These are phyloP conservation scores for Aricia artaxerxes DNA, from an alignment of 2,888 invertebrate species.

Conservation along the genomic window DNA sequence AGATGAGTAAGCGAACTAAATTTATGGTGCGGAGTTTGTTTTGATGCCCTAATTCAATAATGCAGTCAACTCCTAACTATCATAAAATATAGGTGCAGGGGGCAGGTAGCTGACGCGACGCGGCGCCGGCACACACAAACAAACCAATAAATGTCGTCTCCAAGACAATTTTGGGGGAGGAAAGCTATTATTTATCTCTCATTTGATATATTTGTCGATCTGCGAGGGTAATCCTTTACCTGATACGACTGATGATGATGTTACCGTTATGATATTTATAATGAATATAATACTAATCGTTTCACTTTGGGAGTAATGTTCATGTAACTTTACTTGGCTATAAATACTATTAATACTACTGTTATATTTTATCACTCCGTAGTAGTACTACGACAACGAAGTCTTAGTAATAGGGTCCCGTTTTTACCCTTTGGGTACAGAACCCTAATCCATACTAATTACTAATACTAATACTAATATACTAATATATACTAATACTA, in stretches of 20 bases:
- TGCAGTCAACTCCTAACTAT: constrained; percentile 39
- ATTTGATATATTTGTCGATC: constrained; percentile 44
- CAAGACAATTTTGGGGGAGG: constrained; percentile 58
- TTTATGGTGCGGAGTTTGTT: constrained; percentile 24
- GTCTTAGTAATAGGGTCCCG: too few species aligned
- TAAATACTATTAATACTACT: too few species aligned
- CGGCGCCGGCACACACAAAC: constrained; percentile 60
- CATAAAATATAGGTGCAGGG: constrained; percentile 40
- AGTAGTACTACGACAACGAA: too few species aligned
- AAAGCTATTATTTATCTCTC: constrained; percentile 65
- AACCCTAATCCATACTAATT: too few species aligned
- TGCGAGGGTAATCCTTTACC: constrained; percentile 34
- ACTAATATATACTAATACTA: too few species aligned
- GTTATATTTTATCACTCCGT: too few species aligned
- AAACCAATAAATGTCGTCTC: constrained; percentile 69
- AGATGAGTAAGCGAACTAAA: constrained; percentile 5
- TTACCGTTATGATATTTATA: background rate
- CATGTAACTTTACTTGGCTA: background rate
- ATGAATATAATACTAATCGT: background rate
- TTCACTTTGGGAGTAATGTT: background rate
- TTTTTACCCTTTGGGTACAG: too few species aligned
- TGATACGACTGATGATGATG: background rate
- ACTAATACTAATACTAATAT: too few species aligned
- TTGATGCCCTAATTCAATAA: constrained; percentile 27
- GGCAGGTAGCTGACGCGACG: constrained; percentile 62